phyloP scores from a whole-genome alignment of 2,113 vertebrate genomes.

The Rafetus swinhoei region DNA sequence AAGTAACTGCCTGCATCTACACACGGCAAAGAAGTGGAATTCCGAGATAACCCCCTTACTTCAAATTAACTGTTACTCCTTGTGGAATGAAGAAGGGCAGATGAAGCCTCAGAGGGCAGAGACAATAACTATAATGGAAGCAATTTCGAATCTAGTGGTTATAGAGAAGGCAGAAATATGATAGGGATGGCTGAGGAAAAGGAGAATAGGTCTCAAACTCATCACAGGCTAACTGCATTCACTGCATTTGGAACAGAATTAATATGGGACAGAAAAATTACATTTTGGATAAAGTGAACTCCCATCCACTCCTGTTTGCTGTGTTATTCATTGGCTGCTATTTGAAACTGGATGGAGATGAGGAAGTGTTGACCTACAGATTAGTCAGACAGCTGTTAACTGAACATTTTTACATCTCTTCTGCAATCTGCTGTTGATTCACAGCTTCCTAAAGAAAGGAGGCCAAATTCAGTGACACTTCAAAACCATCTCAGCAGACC shows the following conservation, averaged over 20 bases:
- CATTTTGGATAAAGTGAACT: neutral
- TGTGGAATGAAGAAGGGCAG: too few species aligned
- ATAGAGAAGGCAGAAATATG: neutral
- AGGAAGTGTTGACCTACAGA: neutral
- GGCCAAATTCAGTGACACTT: too few species aligned
- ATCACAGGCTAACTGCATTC: neutral
- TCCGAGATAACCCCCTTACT: too few species aligned
- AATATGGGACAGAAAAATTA: neutral
- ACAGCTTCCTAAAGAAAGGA: too few species aligned
- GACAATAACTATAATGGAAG: neutral
- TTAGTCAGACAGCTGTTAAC: neutral
- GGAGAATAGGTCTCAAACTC: neutral
- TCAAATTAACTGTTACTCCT: too few species aligned
- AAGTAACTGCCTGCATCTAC: too few species aligned
- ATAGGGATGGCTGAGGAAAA: neutral
- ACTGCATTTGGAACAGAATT: neutral
- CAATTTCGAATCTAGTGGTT: neutral
- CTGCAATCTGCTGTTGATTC: too few species aligned
- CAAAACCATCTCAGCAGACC: too few species aligned
- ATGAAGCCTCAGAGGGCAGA: neutral
- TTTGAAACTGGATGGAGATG: neutral
- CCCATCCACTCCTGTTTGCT: too few species aligned
- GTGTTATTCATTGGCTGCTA: neutral
- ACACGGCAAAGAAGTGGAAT: too few species aligned
- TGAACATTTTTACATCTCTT: too few species aligned